Evolutionary conservation across 2,888 invertebrate genomes (phyloP).

Genomic region (Andrena haemorrhoa): DNA sequence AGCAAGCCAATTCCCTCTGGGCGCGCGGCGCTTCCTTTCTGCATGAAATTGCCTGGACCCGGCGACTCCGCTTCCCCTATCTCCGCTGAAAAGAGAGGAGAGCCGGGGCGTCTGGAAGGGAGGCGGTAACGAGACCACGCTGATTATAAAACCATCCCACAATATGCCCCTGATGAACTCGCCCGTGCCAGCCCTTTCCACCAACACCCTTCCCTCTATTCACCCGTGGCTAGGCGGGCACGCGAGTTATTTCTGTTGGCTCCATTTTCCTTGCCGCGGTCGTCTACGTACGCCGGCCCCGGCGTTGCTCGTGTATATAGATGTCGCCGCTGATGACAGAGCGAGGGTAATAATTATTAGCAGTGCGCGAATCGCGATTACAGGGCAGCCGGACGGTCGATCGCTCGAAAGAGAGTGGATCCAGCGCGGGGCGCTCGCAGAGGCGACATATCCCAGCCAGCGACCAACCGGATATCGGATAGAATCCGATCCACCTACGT

Average conservation of each 20-base stretch:
- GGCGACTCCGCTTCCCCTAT: background rate
- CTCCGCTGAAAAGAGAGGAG: background rate
- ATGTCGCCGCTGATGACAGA: constrained; percentile 84
- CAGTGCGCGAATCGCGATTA: constrained; percentile 84
- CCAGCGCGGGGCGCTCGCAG: constrained; percentile 20
- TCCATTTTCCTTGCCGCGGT: constrained; percentile 62
- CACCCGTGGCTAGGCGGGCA: constrained; percentile 35
- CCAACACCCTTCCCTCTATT: constrained; percentile 37
- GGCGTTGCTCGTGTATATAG: constrained; percentile 66
- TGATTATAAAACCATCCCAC: constrained; percentile 76
- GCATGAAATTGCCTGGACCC: constrained; percentile 4
- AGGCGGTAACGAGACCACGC: constrained; percentile 45
- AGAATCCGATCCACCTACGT: constrained; percentile 50
- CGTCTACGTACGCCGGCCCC: constrained; percentile 31
- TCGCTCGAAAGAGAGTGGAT: constrained; percentile 45
- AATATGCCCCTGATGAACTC: constrained; percentile 74
- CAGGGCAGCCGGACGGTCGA: constrained; percentile 77
- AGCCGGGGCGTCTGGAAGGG: background rate
- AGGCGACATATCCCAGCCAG: constrained; percentile 39
- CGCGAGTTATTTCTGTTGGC: constrained; percentile 68
- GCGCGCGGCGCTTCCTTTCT: background rate
- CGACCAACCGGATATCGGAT: constrained; percentile 34
- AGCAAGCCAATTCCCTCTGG: background rate
- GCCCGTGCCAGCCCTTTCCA: constrained; percentile 24
- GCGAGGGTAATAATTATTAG: constrained; percentile 83